A percentile compares a stretch with the other conserved stretches of the same genome.
phyloP scores from a whole-genome alignment of 2,797 vertebrate genomes.

The Coendou prehensilis region DNA sequence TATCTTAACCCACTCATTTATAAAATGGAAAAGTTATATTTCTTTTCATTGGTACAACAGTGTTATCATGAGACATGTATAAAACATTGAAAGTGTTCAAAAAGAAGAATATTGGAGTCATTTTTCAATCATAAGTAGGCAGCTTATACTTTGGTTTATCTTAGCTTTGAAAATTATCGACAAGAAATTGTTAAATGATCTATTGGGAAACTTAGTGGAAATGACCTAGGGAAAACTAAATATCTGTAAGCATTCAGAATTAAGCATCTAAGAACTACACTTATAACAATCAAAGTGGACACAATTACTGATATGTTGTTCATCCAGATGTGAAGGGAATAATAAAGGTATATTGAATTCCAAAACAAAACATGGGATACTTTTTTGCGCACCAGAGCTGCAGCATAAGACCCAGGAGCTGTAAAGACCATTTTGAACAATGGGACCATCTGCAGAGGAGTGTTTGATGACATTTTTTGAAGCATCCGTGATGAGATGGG shows the following conservation, averaged over 20 bases:
- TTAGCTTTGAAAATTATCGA: slow-evolving; percentile 63
- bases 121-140: background rate
- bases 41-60: background rate
- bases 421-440: slow-evolving; percentile 70
- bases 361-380: background rate
- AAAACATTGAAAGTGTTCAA: background rate
- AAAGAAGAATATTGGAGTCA: slow-evolving; percentile 38
- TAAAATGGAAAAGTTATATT: slow-evolving; percentile 18
- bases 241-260: background rate
- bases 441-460: slow-evolving; percentile 22
- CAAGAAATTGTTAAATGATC: slow-evolving; percentile 23
- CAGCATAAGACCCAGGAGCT: slow-evolving; percentile 1
- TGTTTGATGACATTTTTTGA: slow-evolving; percentile 79
- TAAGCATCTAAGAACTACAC: background rate
- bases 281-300: background rate
- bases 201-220: slow-evolving; percentile 28
- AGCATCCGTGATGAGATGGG: slow-evolving; percentile 79
- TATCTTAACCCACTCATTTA: slow-evolving; percentile 14
- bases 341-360: slow-evolving; percentile 28
- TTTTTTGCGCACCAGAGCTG: slow-evolving; percentile 42
- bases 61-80: slow-evolving; percentile 12
- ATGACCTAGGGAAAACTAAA: background rate
- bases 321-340: slow-evolving; percentile 25
- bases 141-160: background rate
- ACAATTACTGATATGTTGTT: background rate